These are phyloP conservation scores for Heliconius nattereri DNA, from an alignment of 1,140 invertebrate genomes.

Conservation along the genomic window DNA sequence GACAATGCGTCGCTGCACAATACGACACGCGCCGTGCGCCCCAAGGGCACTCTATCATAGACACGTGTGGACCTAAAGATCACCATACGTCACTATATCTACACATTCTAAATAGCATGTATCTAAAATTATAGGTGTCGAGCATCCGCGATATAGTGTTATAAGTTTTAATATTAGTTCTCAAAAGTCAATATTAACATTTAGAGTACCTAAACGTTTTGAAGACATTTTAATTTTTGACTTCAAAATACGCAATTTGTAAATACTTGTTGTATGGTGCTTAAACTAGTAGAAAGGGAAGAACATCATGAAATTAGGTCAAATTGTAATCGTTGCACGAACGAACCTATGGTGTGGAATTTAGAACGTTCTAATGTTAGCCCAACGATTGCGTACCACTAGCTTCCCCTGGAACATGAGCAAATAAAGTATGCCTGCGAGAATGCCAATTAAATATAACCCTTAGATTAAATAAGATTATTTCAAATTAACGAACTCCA, in stretches of 20 bases:
- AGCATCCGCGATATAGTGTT: not conserved
- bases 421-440: conserved; percentile 39
- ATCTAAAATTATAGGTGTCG: not conserved
- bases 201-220: not conserved
- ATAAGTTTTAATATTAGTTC: not conserved
- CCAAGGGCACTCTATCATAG: conserved; percentile 53
- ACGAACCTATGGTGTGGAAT: conserved; percentile 61
- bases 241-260: no score
- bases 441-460: conserved; percentile 30
- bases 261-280: not conserved
- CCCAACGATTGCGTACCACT: conserved; percentile 52
- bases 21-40: conserved; percentile 57
- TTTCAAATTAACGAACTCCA: not conserved
- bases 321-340: conserved; percentile 61
- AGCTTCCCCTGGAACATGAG: conserved; percentile 55
- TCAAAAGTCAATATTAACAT: not conserved
- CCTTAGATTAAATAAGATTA: conserved; percentile 11
- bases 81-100: conserved; percentile 21
- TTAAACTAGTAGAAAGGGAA: conserved; percentile 21
- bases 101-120: not conserved
- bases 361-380: conserved; percentile 76
- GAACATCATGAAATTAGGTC: conserved; percentile 67
- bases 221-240: no score
- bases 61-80: conserved; percentile 45
- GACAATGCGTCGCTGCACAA: conserved; percentile 55